Evolutionary conservation across 1,140 invertebrate species (phyloP).

Genomic region (Ctenoplectra terminalis): DNA sequence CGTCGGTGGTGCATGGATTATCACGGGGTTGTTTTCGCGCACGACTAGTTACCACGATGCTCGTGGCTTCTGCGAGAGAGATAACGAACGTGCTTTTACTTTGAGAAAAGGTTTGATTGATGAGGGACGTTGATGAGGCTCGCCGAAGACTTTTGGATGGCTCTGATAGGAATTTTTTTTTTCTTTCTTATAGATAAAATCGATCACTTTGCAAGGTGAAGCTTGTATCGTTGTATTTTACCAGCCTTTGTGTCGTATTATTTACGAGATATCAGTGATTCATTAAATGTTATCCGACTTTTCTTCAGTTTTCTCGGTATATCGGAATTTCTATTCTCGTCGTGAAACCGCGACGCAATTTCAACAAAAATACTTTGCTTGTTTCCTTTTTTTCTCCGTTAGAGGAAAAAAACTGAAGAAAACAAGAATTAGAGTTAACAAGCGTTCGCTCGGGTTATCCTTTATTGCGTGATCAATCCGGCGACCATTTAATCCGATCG

Average conservation of each 20-base stretch:
- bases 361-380: too few relatives aligned
- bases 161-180: neutral
- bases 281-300: neutral
- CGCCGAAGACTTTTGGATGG: neutral
- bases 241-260: neutral
- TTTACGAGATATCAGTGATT: neutral
- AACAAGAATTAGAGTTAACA: neutral
- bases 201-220: neutral
- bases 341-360: too few relatives aligned
- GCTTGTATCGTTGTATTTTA: neutral
- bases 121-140: neutral
- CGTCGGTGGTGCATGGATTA: neutral
- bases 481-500: slow-evolving; percentile 27
- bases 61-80: neutral
- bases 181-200: neutral
- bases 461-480: slow-evolving; percentile 51
- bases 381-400: too few relatives aligned
- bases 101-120: slow-evolving; percentile 11
- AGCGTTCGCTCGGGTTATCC: slow-evolving; percentile 27
- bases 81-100: slow-evolving; percentile 33
- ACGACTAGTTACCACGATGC: neutral
- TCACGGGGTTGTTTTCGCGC: neutral
- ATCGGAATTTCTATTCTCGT: too few relatives aligned
- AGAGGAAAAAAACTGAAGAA: neutral
- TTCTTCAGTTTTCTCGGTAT: too few relatives aligned